Base-by-base conservation (phyloP, 2,113 vertebrate species). In the Toxotes jaculatrix region DNA sequence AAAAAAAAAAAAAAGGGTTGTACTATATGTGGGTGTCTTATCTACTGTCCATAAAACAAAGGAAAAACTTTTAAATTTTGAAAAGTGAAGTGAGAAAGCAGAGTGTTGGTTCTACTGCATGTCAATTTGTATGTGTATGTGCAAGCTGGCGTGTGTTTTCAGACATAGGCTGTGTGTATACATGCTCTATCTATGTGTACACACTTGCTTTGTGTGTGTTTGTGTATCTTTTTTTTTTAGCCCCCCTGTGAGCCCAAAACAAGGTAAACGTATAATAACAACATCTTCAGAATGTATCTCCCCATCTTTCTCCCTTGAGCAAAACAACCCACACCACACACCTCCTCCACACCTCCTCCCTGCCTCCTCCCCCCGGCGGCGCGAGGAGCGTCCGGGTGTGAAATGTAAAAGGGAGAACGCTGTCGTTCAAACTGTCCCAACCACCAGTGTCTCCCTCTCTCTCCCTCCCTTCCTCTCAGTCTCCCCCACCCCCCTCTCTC, bases 371-470 rank as follows among this genome's bases (percentile, higher is more conserved):
- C 77, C 89, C 83, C 85, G 88, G 90, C 92, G 40, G 81, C 90
- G 83, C 82, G 73, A 91, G 95, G 97, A 96, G 95, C 96, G 96
- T 91, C 95, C 94, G 96, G 95, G 96, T 98, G 97, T 99, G 97
- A 99, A 98, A 99, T 98, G 97, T 97, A 97, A 98, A 97, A 99
- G 97, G 97, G 96, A 96, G 95, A 94, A 94, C 92, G 93, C 95
- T 97, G 97, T 97, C 96, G 85, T 96, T 98, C 97, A 97, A 96
- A 97, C 96, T 97, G 96, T 97, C 96, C 94, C 92, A 94, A 93
- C 67, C 75, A 92, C 86, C 79, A 86, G 66, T 86, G 82, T 91
- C 86, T 84, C 70, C 79, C 70, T 55, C 51, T 60, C 21, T 59
- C 66, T 68, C 70, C 45, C 83, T 61, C 65, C 57, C 73, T 64